Evolutionary conservation across 2,797 vertebrate genomes (phyloP), one percentile per base, ranked within the genome.

Genomic region (Coregonus suidteri): DNA sequence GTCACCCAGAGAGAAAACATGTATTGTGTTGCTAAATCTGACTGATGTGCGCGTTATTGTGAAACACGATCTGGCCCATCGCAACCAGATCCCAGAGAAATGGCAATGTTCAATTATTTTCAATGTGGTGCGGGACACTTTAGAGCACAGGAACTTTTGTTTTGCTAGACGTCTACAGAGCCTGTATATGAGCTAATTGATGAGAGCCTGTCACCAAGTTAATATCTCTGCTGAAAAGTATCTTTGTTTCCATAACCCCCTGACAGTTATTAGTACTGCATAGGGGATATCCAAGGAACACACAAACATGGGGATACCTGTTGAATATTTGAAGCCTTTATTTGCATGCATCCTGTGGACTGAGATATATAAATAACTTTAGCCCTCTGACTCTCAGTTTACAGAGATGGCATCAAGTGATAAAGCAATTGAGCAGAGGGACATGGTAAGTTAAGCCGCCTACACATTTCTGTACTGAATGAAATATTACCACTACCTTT

Each of bases 281-380:
- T 75, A 62, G 68, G 66, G 54, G 62, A 6, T 11, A 11, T 70
- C 34, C 75, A 72, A 77, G 30, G 72, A 74, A 73, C 51, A 47
- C 34, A 56, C 1, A 59, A 47, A 11, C 41, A 54, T 76, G 71
- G 41, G 67, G 75, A 82, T 53, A 81, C 59, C 13, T 13, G 4
- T 18, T 80, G 77, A 85, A 88, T 88, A 89, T 85, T 88, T 85
- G 59, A 83, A 56, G 9, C 25, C 65, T 75, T 78, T 77, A 77
- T 70, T 47, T 47, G 70, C 53, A 73, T 53, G 4, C 25, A 76
- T 47, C 30, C 68, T 47, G 3, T 69, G 67, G 18, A 37, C 67
- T n/a, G 67, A 5, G 62, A 65, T 11, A 65, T 11, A 30, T n/a
- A 65, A 65, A 65, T 20, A 59, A 31, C 11, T 16, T 18, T 34